These are phyloP conservation scores for Synergus laeviventris DNA, from an alignment of 2,888 invertebrate species.

Conservation along the genomic window DNA sequence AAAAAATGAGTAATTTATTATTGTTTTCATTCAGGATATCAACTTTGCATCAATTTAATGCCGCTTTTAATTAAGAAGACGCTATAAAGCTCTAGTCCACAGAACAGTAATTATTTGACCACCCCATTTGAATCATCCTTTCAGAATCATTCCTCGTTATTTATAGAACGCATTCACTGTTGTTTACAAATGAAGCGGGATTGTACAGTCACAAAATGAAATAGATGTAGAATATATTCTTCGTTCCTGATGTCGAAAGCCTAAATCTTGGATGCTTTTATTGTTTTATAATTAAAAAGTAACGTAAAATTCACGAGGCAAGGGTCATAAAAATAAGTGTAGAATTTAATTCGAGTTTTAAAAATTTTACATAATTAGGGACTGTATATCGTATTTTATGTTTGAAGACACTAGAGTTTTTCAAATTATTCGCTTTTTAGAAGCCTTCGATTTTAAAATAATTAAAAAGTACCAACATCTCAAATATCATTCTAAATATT, in stretches of 20 bases:
- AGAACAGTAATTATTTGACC: neutral
- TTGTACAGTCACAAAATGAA: neutral
- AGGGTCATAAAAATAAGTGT: too few relatives aligned
- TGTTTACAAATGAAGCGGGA: neutral
- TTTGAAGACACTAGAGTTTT: too few relatives aligned
- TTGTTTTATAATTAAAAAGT: too few relatives aligned
- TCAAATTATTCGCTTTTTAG: too few relatives aligned
- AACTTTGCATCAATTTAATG: neutral
- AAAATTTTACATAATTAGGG: too few relatives aligned
- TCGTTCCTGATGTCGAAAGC: neutral
- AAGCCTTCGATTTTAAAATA: too few relatives aligned
- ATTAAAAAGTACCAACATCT: neutral
- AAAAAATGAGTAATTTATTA: neutral
- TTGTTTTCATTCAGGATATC: neutral
- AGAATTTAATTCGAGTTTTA: too few relatives aligned
- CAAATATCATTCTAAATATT: neutral
- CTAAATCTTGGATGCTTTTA: neutral
- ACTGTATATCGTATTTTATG: too few relatives aligned
- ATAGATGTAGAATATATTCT: neutral
- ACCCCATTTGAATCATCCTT: neutral
- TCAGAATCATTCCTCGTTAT: neutral
- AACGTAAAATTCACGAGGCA: too few relatives aligned
- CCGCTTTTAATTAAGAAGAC: neutral
- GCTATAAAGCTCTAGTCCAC: conserved; percentile 8
- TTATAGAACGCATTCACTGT: neutral